These are phyloP conservation scores for Pseudomyrmex dendroicus DNA, from an alignment of 1,140 invertebrate species.

Conservation along the genomic window DNA sequence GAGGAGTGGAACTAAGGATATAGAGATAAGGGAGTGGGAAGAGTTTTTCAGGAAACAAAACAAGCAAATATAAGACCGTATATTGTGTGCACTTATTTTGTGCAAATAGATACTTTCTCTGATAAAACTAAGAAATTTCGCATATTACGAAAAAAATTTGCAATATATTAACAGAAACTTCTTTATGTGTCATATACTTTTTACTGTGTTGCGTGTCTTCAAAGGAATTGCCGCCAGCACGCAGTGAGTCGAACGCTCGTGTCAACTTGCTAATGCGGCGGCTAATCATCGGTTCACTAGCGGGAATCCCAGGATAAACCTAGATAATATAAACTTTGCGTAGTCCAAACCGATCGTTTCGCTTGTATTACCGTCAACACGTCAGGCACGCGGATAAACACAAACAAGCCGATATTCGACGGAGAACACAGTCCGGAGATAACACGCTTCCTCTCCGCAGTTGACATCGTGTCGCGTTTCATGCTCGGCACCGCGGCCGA, in stretches of 20 bases:
- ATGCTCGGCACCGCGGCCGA: constrained; percentile 40
- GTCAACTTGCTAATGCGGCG: constrained; percentile 32
- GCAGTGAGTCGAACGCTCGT: constrained; percentile 2
- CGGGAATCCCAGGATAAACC: constrained; percentile 36
- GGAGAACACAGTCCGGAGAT: constrained; percentile 22
- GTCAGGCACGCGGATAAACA: constrained; percentile 39
- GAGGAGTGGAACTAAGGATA: too few relatives aligned
- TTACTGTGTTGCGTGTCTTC: background rate
- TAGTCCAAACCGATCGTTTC: constrained; percentile 38
- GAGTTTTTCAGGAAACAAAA: too few relatives aligned
- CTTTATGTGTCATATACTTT: background rate
- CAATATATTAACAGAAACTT: background rate
- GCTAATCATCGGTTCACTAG: constrained; percentile 32
- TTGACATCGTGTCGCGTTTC: constrained; percentile 63
- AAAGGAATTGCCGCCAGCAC: background rate
- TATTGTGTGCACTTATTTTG: too few relatives aligned
- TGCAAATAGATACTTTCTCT: too few relatives aligned
- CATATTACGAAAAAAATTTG: too few relatives aligned
- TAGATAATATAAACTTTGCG: constrained; percentile 38
- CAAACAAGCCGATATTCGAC: constrained; percentile 50
- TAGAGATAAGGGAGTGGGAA: too few relatives aligned
- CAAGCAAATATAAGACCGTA: too few relatives aligned
- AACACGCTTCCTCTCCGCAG: constrained; percentile 45
- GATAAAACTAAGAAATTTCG: too few relatives aligned
- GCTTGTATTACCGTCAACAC: constrained; percentile 43